Evolutionary conservation across 2,888 invertebrate species (phyloP).

Genomic region (Oscheius sp.): DNA sequence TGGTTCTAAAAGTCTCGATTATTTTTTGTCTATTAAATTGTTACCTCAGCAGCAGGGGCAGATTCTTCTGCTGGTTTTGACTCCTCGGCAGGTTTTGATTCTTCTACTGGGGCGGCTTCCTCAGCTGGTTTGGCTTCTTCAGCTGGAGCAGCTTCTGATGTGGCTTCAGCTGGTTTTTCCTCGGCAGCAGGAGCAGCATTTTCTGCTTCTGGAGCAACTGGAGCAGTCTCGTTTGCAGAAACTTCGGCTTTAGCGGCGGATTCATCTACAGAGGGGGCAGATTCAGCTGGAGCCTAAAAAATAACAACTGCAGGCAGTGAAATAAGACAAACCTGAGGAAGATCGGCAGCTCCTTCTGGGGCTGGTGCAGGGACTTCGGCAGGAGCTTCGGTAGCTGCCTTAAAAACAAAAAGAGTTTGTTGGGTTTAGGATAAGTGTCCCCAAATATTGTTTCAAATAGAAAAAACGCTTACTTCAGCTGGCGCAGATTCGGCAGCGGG

Average conservation of each 20-base stretch:
- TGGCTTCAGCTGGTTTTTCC: background rate
- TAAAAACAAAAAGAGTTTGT: background rate
- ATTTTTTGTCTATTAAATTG: background rate
- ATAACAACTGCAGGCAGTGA: background rate
- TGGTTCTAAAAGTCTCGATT: background rate
- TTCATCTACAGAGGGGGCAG: background rate
- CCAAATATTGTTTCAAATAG: background rate
- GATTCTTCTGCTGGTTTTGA: background rate
- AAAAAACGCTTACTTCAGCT: slow-evolving; percentile 14
- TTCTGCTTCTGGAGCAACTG: background rate
- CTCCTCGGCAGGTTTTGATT: background rate
- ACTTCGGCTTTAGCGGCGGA: background rate
- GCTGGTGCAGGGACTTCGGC: background rate
- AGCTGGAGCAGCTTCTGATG: background rate
- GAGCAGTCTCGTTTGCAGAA: background rate
- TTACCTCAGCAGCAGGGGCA: background rate
- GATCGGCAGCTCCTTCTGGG: background rate
- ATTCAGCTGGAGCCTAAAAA: background rate
- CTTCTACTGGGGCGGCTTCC: background rate
- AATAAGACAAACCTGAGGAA: background rate
- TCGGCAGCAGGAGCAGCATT: background rate
- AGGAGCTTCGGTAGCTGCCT: background rate
- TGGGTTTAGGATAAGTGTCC: no score
- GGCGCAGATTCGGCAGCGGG: slow-evolving; percentile 6
- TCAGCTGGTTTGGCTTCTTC: background rate